Percentiles rank a stretch among this genome's conserved stretches.
phyloP scores from a whole-genome alignment of 2,797 vertebrate species.

The Garrulus glandarius region DNA sequence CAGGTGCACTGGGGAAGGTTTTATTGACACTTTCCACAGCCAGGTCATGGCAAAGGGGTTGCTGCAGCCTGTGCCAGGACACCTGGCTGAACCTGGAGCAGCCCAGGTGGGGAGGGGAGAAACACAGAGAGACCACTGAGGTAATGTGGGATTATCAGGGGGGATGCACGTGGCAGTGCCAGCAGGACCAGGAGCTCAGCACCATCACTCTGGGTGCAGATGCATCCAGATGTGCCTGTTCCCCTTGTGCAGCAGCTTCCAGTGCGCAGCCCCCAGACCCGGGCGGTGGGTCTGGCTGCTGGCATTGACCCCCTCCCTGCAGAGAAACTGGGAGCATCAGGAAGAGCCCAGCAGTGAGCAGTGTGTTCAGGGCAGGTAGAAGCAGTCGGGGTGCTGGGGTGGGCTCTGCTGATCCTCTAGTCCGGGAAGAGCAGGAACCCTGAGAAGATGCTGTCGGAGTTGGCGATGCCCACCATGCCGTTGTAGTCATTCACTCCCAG shows the following conservation, averaged over 20 bases:
- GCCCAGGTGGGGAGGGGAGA: not conserved
- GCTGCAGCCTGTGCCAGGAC: not conserved
- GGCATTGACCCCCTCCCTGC: not conserved
- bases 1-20: not conserved
- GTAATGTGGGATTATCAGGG: not conserved
- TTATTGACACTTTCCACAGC: constrained; percentile 8
- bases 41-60: not conserved
- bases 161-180: rapidly evolving
- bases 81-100: not conserved
- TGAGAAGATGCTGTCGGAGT: constrained; percentile 81
- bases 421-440: constrained; percentile 83
- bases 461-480: constrained; percentile 72
- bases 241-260: rapidly evolving
- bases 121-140: not conserved
- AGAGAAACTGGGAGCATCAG: not conserved
- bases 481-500: constrained; percentile 76
- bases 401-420: constrained; percentile 28
- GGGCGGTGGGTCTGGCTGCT: not conserved
- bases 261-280: not conserved
- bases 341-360: not conserved
- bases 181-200: not conserved
- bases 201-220: not conserved
- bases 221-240: not conserved
- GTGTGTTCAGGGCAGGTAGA: rapidly evolving
- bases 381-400: rapidly evolving